Evolutionary conservation across 1,140 invertebrate species (phyloP), one percentile per base, ranked within the genome.

Genomic region (Eueides isabella): DNA sequence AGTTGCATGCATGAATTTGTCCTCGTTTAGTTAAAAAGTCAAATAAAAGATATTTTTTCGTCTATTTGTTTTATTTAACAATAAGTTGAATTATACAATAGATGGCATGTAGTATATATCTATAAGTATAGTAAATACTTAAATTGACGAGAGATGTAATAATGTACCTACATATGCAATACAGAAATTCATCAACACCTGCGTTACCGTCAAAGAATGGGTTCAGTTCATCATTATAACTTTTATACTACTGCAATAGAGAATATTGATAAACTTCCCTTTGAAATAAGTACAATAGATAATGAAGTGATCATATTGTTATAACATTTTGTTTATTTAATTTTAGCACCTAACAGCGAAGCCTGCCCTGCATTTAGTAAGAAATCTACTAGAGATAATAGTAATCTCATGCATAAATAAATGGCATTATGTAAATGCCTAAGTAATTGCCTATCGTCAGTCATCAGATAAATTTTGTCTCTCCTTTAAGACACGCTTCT

Each of bases 21-120:
- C n/a, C n/a, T n/a, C n/a, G 14, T 2, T 31, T 6, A 16, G 9
- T n/a, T 71, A 30, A 11, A 23, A 1, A 11, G 48, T 23, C 16
- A 28, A 61, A 31, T 23, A 41, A 62, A 65, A 72, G 11, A 19
- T 65, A 48, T n/a, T 7, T n/a, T 38, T 30, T 26, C 30, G 33
- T 72, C 62, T 72, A 72, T 55, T 72, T 63, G 19, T 66, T 72
- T 72, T 66, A 72, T 72, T 72, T 65, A 72, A 72, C 70, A 72
- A 70, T 70, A 66, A 61, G 19, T 75, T 75, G 70, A 66, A 67
- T 62, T 71, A 75, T 61, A 69, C 62, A 67, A 71, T 74, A n/a
- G 30, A 61, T 66, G 64, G 61, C 71, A 33, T 23, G 63, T 71
- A 35, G 65, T 48, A 44, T 55, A 68, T 14, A 33, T 19, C 5